Evolutionary conservation across 2,888 invertebrate species (phyloP).

Genomic region (Torymus auratus): DNA sequence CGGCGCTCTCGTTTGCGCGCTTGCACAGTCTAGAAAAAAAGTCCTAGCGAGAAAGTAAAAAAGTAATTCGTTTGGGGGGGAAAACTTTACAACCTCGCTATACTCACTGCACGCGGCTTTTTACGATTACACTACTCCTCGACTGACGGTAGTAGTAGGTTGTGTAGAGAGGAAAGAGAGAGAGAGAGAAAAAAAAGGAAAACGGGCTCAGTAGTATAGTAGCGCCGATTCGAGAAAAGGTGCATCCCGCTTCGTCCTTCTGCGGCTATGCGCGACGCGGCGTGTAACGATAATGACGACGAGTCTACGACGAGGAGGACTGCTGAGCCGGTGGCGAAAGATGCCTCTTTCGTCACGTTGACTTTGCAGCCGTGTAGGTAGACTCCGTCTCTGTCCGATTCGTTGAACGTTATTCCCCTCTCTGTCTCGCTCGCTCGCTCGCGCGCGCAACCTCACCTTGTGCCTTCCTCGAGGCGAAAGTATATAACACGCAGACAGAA

Average conservation of each 20-base stretch:
- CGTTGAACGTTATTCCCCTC: not conserved
- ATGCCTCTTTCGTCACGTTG: conserved; percentile 44
- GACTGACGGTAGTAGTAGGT: too few species aligned
- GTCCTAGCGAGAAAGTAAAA: conserved; percentile 3
- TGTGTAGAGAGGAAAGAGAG: too few species aligned
- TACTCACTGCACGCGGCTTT: not conserved
- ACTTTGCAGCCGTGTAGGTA: not conserved
- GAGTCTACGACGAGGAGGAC: not conserved
- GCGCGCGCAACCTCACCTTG: conserved; percentile 49
- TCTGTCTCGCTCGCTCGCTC: conserved; percentile 14
- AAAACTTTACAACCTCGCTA: conserved; percentile 9
- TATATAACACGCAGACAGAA: not conserved
- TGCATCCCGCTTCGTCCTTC: conserved; percentile 29
- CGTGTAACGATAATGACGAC: conserved; percentile 47
- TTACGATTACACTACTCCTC: conserved; percentile 5
- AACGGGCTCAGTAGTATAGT: too few species aligned
- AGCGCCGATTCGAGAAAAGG: not conserved
- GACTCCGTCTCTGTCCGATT: too few species aligned
- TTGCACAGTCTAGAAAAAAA: not conserved
- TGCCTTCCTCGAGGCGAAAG: conserved; percentile 44
- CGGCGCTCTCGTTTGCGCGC: not conserved
- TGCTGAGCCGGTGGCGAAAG: conserved; percentile 42
- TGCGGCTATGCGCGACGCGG: conserved; percentile 12
- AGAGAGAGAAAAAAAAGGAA: too few species aligned
- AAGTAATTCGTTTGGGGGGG: conserved; percentile 8